Percentiles rank a stretch among this genome's conserved stretches.
phyloP scores from a whole-genome alignment of 2,113 vertebrate species.

The Ictidomys tridecemlineatus region DNA sequence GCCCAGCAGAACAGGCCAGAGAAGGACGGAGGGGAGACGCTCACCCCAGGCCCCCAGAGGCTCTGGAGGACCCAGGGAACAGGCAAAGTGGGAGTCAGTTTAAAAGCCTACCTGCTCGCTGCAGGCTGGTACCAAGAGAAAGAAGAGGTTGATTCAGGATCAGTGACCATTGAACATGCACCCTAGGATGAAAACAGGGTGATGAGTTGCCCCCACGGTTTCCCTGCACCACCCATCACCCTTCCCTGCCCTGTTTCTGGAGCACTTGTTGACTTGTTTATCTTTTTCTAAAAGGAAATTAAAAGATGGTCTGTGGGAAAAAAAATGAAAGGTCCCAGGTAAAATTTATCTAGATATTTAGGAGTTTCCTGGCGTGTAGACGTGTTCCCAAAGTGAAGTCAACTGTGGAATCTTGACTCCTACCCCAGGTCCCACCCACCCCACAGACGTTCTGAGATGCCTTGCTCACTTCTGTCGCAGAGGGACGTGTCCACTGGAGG shows the following conservation, averaged over 20 bases:
- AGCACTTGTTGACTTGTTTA: not conserved
- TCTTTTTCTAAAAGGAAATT: not conserved
- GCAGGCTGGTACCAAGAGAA: not conserved
- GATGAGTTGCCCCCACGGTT: no score
- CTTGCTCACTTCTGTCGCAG: not conserved
- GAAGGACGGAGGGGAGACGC: fast-evolving
- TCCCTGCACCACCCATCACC: not conserved
- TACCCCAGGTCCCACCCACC: fast-evolving
- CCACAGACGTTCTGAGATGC: not conserved
- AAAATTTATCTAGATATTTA: not conserved
- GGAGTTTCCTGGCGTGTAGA: no score
- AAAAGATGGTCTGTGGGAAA: not conserved
- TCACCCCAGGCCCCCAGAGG: not conserved
- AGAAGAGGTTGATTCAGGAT: not conserved
- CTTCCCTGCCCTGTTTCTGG: not conserved
- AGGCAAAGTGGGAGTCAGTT: not conserved
- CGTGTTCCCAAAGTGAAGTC: not conserved
- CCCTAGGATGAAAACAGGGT: not conserved
- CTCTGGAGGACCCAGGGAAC: not conserved
- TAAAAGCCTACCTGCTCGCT: not conserved
- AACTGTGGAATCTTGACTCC: no score
- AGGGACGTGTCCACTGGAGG: not conserved
- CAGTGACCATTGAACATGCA: not conserved
- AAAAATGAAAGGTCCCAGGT: not conserved
- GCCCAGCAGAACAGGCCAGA: not conserved